Evolutionary conservation across 2,888 invertebrate species (phyloP).

Genomic region (Baccha elongata): DNA sequence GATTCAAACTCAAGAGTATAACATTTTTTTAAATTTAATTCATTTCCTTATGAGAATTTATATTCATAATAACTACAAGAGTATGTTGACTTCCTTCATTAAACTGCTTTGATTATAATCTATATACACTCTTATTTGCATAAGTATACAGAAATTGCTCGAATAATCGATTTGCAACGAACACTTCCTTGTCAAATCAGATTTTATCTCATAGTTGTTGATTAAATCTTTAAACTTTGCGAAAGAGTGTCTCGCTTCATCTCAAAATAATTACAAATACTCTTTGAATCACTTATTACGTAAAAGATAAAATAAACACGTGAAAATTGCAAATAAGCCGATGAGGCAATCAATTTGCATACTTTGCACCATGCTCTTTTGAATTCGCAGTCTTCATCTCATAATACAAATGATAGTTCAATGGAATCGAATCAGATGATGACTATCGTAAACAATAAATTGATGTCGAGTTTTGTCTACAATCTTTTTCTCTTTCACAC

Average conservation of each 20-base stretch:
- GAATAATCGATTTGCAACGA: constrained; percentile 1
- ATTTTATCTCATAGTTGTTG: neutral
- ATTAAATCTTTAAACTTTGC: neutral
- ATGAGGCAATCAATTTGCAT: constrained; percentile 67
- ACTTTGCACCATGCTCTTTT: constrained; percentile 31
- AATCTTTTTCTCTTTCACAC: constrained; percentile 24
- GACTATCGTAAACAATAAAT: constrained; percentile 27
- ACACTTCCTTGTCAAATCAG: constrained; percentile 5
- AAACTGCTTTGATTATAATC: neutral
- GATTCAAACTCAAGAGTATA: no score
- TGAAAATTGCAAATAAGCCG: constrained; percentile 54
- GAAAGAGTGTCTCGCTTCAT: constrained; percentile 7
- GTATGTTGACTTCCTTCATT: neutral
- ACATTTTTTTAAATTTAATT: no score
- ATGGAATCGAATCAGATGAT: constrained; percentile 35
- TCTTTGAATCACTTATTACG: constrained; percentile 27
- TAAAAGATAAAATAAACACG: neutral
- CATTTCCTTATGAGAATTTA: neutral
- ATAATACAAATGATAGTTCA: constrained; percentile 39
- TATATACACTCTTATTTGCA: constrained; percentile 16
- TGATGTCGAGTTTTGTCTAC: constrained; percentile 4
- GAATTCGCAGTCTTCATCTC: constrained; percentile 8
- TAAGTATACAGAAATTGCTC: neutral
- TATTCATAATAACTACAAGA: neutral
- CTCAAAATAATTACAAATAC: constrained; percentile 34